Evolutionary conservation across 2,113 vertebrate genomes (phyloP), one percentile per base, ranked within the genome.

Genomic region (Piaya cayana): DNA sequence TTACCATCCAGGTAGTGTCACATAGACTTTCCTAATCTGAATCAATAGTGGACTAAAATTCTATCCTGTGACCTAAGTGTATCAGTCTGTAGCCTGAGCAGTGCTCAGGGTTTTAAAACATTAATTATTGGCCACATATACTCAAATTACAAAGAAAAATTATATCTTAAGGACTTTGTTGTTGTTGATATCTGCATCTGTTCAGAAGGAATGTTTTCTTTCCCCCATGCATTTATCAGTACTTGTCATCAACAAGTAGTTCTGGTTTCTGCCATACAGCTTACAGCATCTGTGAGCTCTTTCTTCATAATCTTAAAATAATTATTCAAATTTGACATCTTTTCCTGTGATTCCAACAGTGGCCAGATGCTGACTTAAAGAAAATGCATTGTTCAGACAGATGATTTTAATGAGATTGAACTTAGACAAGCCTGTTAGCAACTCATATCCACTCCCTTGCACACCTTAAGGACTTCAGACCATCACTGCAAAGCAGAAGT

Each of bases 241-340:
- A 50, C 39, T 84, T 92, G 65, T 87, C 69, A 82, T 94, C 74
- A 85, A 68, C 53, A 82, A 43, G 62, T 69, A 77, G 9, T 79
- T 89, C 78, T 95, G 78, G 39, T 95, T 92, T 82, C 59, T 79
- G n/a, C 91, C 30, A 27, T 58, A 47, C 23, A 58, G 6, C 2
- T 87, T 62, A 25, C 1, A 91, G 78, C 45, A 85, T 58, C 65
- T 90, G 50, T 50, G 74, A 91, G 21, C 45, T 80, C 42, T 64
- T 92, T 78, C 37, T 88, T 90, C 45, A 37, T 79, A 43, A 92
- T 82, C 29, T 85, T 92, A 69, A 87, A 91, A 60, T 85, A 92
- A 93, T 96, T 94, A 82, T 56, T 91, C 49, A 82, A 85, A 90
- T 74, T 67, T 67, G 9, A 64, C 36, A 37, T 91, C 18, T 87